These are phyloP conservation scores for Eulithis testata DNA, from an alignment of 2,888 invertebrate species.

Conservation along the genomic window DNA sequence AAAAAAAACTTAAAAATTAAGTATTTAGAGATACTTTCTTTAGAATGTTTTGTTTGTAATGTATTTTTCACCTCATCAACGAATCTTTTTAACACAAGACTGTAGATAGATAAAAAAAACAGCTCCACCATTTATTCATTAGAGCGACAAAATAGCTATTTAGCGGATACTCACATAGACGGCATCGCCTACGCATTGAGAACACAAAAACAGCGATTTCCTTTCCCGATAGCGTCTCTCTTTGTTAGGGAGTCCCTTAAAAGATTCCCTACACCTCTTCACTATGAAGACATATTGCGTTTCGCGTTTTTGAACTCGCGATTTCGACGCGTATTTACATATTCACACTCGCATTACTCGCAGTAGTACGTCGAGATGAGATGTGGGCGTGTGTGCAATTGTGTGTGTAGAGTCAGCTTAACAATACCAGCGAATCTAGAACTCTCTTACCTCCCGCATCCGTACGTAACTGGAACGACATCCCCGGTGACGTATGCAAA, in stretches of 20 bases:
- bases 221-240: constrained; percentile 67
- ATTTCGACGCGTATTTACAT: constrained; percentile 82
- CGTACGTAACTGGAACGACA: constrained; percentile 64
- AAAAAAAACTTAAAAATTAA: too few relatives aligned
- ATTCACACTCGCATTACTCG: constrained; percentile 83
- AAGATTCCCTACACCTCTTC: constrained; percentile 76
- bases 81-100: too few relatives aligned
- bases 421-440: constrained; percentile 69
- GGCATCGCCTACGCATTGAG: constrained; percentile 52
- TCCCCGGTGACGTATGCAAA: constrained; percentile 73
- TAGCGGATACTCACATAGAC: constrained; percentile 33
- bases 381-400: constrained; percentile 69
- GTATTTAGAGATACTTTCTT: too few relatives aligned
- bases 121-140: constrained; percentile 5
- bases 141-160: constrained; percentile 18
- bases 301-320: constrained; percentile 84
- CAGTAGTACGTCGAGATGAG: constrained; percentile 79
- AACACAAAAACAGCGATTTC: constrained; percentile 70
- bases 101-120: background rate
- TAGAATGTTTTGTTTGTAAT: too few relatives aligned
- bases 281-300: constrained; percentile 83
- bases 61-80: too few relatives aligned
- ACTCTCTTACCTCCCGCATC: constrained; percentile 54
- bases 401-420: constrained; percentile 71
- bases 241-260: constrained; percentile 73